Base-by-base conservation (phyloP, 35 echinoderm and acorn worm genomes). In the Apostichopus parvimensis region DNA sequence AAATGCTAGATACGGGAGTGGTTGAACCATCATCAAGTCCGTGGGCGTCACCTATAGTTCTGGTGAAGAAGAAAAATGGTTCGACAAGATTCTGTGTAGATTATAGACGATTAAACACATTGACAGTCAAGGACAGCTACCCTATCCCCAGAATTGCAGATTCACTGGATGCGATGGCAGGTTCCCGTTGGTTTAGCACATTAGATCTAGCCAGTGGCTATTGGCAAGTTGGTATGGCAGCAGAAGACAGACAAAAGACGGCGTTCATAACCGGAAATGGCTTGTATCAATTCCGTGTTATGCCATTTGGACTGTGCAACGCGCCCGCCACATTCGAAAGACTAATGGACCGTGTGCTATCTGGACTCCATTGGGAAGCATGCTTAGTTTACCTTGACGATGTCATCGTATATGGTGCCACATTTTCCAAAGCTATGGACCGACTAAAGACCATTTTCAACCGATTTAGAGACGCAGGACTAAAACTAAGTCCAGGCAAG, bases 321-420 rank as follows among this genome's bases (percentile, higher is more conserved):
- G 95, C 95, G 13, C 92, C 87, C 4, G 93, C 92, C 10, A 95
- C 88, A 65, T 95, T 95, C 79, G 85, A 95, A 90, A 28, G 88
- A 54, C 85, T 94, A 11, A 95, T 93, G 94, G 92, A 94, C 57
- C 88, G 79, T 34, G 93, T 87, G 15, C 55, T 94, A 23, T 56
- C 78, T 23, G 93, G 79, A 73, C 75, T 94, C 23, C 88, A 83
- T 12, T 94, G 88, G 89, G 79, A 83, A 14, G 79, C 78, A 12
- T 77, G 90, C n/a, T 89, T 94, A 55, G 93, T 94, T 15, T 94
- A 87, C 26, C n/a, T n/a, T n/a, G n/a, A n/a, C n/a, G n/a, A n/a
- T 26, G 76, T 91, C 4, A 94, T 91, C 10, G 80, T 94, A 12
- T 82, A 92, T 23, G 89, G 89, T 0, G 64, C 52, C 14, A 91